Conservation (phyloP, 2,888 invertebrate genomes). For the Caenorhabditis becei region DNA sequence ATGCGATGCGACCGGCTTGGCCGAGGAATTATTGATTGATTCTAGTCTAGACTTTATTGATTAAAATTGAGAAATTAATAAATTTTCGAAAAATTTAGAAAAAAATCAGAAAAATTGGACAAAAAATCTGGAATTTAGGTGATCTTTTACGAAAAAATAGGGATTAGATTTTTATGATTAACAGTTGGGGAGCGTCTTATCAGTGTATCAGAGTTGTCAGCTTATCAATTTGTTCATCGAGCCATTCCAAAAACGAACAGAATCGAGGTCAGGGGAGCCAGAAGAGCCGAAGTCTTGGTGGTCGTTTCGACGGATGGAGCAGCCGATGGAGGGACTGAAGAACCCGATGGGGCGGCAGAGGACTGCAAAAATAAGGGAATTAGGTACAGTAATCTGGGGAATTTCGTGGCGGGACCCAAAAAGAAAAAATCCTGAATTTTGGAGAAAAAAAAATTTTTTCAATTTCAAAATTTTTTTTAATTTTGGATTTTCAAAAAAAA, state of each 20-base stretch:
- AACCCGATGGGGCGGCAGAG: background rate
- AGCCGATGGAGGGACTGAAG: slow-evolving; percentile 2
- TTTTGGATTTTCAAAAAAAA: too few relatives aligned
- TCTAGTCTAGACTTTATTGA: slow-evolving; percentile 36
- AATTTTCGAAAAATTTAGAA: slow-evolving; percentile 2
- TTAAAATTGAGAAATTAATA: background rate
- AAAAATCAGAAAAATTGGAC: background rate
- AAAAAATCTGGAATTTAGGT: slow-evolving; percentile 6
- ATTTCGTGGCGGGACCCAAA: too few relatives aligned
- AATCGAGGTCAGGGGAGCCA: slow-evolving; percentile 24
- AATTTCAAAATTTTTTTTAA: too few relatives aligned
- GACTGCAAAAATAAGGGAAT: slow-evolving; percentile 13
- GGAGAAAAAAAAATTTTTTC: too few relatives aligned
- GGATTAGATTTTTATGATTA: background rate
- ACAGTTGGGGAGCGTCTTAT: background rate
- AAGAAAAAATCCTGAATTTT: too few relatives aligned
- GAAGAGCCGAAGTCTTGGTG: slow-evolving; percentile 24
- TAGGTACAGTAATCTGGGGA: too few relatives aligned
- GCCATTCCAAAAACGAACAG: slow-evolving; percentile 5
- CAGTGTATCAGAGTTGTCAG: too few relatives aligned
- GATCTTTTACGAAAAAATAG: slow-evolving; percentile 1
- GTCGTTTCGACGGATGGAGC: slow-evolving; percentile 42
- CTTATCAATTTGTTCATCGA: slow-evolving; percentile 16
- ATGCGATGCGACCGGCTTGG: slow-evolving; percentile 74
- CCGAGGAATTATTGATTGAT: slow-evolving; percentile 66